phyloP scores from a whole-genome alignment of 2,113 vertebrate genomes.

The Balaeniceps rex region DNA sequence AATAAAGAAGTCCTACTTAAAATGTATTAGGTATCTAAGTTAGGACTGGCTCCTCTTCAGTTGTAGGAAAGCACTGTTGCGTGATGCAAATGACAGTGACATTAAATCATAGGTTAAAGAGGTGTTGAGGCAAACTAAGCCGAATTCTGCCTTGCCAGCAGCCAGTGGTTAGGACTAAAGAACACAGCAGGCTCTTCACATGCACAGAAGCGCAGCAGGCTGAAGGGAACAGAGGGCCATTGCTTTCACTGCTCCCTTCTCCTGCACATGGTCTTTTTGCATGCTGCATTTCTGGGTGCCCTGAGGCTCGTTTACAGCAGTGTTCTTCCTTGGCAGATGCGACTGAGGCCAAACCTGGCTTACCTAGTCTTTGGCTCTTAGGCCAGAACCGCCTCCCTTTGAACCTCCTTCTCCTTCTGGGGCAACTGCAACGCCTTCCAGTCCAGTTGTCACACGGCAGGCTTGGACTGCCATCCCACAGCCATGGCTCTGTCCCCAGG shows the following conservation, averaged over 20 bases:
- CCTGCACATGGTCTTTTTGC: not conserved
- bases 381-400: not conserved
- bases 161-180: not conserved
- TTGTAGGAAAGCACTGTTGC: not conserved
- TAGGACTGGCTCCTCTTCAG: not conserved
- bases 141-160: not conserved
- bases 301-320: not conserved
- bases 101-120: not conserved
- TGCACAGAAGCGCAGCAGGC: not conserved
- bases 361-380: not conserved
- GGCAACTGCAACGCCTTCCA: not conserved
- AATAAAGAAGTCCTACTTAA: not conserved
- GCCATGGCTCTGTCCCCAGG: not conserved
- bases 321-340: not conserved
- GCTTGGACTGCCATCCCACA: not conserved
- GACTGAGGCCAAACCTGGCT: not conserved
- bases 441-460: not conserved
- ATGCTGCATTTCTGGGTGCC: not conserved
- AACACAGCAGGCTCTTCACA: not conserved
- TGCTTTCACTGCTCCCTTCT: not conserved
- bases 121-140: not conserved
- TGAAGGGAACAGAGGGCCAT: not conserved
- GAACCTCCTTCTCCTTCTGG: not conserved
- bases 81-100: not conserved
- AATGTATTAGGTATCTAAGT: not conserved